These are phyloP conservation scores for Leptopilina myrica DNA, from an alignment of 2,888 invertebrate species.

Conservation along the genomic window DNA sequence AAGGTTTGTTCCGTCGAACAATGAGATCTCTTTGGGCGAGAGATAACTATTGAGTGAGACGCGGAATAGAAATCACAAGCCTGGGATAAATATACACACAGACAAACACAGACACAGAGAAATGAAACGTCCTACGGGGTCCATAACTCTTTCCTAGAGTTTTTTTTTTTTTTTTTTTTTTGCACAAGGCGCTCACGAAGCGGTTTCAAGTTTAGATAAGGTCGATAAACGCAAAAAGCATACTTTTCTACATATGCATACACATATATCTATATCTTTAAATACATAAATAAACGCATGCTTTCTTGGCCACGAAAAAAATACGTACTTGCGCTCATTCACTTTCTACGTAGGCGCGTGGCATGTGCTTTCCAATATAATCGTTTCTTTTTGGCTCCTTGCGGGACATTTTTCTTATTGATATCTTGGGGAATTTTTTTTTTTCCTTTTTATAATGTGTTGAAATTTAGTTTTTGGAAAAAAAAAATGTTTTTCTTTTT, in stretches of 20 bases:
- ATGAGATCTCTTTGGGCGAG: constrained; percentile 47
- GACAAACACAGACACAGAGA: constrained; percentile 4
- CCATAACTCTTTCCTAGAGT: constrained; percentile 47
- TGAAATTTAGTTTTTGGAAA: no score
- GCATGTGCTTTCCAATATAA: constrained; percentile 27
- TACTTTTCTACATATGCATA: not conserved
- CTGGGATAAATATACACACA: no score
- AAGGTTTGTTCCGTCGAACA: constrained; percentile 32
- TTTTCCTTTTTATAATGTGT: not conserved
- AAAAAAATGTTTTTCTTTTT: no score
- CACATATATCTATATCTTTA: not conserved
- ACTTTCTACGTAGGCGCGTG: constrained; percentile 35
- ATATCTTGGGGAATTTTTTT: not conserved
- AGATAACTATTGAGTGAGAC: constrained; percentile 41
- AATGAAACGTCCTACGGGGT: constrained; percentile 45
- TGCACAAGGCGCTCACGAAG: constrained; percentile 51
- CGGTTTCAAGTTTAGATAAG: constrained; percentile 48
- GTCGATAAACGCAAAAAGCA: constrained; percentile 48
- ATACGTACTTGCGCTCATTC: constrained; percentile 13
- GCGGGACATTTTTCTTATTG: constrained; percentile 4
- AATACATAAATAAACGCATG: not conserved
- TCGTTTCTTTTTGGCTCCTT: constrained; percentile 19
- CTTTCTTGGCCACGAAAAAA: constrained; percentile 23
- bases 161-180: constrained; percentile 43
- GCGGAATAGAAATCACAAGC: no score